phyloP scores from a whole-genome alignment of 2,113 vertebrate genomes.

The Myocastor coypus region DNA sequence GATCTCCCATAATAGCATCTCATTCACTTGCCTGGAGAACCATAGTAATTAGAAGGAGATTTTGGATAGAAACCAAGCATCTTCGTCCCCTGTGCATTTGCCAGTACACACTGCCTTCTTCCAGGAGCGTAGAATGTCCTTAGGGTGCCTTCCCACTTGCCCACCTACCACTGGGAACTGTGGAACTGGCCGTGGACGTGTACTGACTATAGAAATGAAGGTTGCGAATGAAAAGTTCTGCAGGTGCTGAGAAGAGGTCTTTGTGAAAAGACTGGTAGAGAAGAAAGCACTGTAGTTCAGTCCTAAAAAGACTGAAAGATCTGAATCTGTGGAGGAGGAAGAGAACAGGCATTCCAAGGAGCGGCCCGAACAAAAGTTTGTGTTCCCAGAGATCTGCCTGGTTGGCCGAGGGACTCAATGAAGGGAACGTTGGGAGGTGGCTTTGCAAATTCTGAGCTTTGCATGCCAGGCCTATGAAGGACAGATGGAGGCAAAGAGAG shows the following conservation, averaged over 20 bases:
- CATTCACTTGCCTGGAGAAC: background rate
- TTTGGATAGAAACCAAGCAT: background rate
- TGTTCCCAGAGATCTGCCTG: background rate
- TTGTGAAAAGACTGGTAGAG: background rate
- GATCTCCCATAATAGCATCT: background rate
- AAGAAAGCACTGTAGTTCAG: background rate
- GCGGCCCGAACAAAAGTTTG: background rate
- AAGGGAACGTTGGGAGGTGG: background rate
- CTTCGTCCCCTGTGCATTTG: background rate
- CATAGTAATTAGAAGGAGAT: background rate
- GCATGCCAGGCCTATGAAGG: background rate
- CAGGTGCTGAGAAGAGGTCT: background rate
- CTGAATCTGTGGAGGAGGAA: background rate
- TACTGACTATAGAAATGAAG: background rate
- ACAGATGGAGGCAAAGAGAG: background rate
- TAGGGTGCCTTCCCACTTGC: too few species aligned
- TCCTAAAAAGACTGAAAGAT: background rate
- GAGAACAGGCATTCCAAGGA: background rate
- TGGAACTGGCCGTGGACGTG: background rate
- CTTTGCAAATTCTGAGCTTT: background rate
- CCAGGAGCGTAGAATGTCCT: background rate
- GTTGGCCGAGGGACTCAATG: background rate
- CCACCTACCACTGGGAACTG: background rate
- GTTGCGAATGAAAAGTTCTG: background rate
- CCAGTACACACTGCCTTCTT: background rate